These are phyloP conservation scores for Maniola jurtina DNA, from an alignment of 1,140 invertebrate species.

Conservation along the genomic window DNA sequence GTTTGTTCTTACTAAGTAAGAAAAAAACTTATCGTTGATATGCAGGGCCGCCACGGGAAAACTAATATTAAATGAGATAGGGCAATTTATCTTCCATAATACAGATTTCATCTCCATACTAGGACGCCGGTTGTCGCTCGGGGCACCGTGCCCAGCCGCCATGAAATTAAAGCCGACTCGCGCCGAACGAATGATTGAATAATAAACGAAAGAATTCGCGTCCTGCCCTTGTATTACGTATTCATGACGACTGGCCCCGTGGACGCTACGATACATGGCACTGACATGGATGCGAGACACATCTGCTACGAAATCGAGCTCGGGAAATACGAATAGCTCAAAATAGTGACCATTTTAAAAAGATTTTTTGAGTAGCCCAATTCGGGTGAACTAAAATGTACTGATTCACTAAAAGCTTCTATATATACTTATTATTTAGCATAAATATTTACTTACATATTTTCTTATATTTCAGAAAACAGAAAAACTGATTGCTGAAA, in stretches of 20 bases:
- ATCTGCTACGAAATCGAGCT: slow-evolving; percentile 33
- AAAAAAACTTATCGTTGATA: too few relatives aligned
- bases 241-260: slow-evolving; percentile 72
- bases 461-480: too few relatives aligned
- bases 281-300: slow-evolving; percentile 45
- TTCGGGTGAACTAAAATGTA: background rate
- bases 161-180: slow-evolving; percentile 78
- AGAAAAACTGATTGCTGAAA: too few relatives aligned
- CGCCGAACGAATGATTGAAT: slow-evolving; percentile 78
- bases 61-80: slow-evolving; percentile 6
- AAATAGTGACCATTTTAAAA: slow-evolving; percentile 1
- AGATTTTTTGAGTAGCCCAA: background rate
- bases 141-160: slow-evolving; percentile 72
- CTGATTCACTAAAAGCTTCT: background rate
- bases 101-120: slow-evolving; percentile 49
- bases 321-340: slow-evolving; percentile 11
- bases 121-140: slow-evolving; percentile 46
- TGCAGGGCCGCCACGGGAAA: too few relatives aligned
- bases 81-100: slow-evolving; percentile 18
- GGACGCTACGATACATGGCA: slow-evolving; percentile 45
- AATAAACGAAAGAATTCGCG: slow-evolving; percentile 78
- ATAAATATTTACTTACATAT: background rate
- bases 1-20: too few relatives aligned
- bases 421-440: background rate
- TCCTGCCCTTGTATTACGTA: slow-evolving; percentile 77